A percentile compares a stretch with the other conserved stretches of the same genome.
These are phyloP conservation scores for Rhagium mordax DNA, from an alignment of 2,888 invertebrate genomes.

Conservation along the genomic window DNA sequence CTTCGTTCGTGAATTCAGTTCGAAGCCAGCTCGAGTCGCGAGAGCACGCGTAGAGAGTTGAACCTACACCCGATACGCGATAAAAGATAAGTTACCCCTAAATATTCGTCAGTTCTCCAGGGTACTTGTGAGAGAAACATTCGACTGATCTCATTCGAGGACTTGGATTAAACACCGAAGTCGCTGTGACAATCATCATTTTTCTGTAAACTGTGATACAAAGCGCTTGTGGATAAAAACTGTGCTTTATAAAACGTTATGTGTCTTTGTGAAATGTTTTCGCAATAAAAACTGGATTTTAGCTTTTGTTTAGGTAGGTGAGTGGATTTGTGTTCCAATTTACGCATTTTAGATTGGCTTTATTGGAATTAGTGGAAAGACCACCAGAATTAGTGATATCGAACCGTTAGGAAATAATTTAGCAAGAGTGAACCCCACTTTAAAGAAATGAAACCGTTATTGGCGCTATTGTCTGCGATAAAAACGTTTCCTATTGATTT, in stretches of 20 bases:
- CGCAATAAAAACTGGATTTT: conserved; percentile 6
- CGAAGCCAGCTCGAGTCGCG: conserved; percentile 22
- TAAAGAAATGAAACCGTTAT: background rate
- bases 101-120: conserved; percentile 25
- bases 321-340: background rate
- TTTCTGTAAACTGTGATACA: conserved; percentile 11
- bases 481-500: conserved; percentile 2
- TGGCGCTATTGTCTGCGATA: background rate
- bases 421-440: background rate
- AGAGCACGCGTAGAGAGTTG: conserved; percentile 22
- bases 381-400: background rate
- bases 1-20: conserved; percentile 40
- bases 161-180: background rate
- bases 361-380: background rate
- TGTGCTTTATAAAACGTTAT: background rate
- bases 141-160: background rate
- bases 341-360: background rate
- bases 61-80: conserved; percentile 33
- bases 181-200: conserved; percentile 24
- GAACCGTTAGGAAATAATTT: background rate
- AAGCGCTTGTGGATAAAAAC: conserved; percentile 4
- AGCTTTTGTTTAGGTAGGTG: conserved; percentile 14
- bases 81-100: conserved; percentile 34
- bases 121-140: background rate
- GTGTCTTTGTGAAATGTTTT: conserved; percentile 15